Evolutionary conservation across 1,140 invertebrate species (phyloP).

Genomic region (Trichoplusia ni): DNA sequence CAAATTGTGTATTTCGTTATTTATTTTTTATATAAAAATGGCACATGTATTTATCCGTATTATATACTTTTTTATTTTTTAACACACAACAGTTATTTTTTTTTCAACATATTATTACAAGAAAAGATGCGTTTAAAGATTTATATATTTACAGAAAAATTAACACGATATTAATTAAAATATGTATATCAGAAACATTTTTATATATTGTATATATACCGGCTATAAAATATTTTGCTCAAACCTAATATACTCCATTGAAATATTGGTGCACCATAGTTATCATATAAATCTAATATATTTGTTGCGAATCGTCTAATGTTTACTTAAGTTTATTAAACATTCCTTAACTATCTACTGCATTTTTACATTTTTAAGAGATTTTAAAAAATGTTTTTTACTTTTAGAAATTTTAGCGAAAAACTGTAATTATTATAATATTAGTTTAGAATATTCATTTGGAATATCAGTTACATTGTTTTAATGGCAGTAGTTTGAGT

Average conservation of each 20-base stretch:
- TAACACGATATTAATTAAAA: conserved; percentile 23
- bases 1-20: conserved; percentile 54
- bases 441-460: conserved; percentile 40
- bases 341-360: conserved; percentile 50
- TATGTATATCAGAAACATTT: conserved; percentile 35
- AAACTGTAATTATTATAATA: conserved; percentile 30
- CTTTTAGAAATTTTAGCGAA: conserved; percentile 40
- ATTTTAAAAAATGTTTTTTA: conserved; percentile 40
- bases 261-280: conserved; percentile 72
- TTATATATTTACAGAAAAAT: conserved; percentile 72
- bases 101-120: conserved; percentile 43
- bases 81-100: conserved; percentile 63
- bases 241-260: conserved; percentile 48
- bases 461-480: conserved; percentile 28
- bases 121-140: conserved; percentile 52
- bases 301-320: conserved; percentile 63
- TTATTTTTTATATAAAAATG: conserved; percentile 62
- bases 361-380: conserved; percentile 48
- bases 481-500: conserved; percentile 44
- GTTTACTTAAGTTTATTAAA: conserved; percentile 61
- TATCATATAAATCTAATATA: conserved; percentile 63
- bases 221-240: conserved; percentile 48
- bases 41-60: conserved; percentile 65
- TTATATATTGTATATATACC: conserved; percentile 40
- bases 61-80: conserved; percentile 57